Base-by-base conservation (phyloP, 2,888 invertebrate genomes). In the Augiades crinisus region DNA sequence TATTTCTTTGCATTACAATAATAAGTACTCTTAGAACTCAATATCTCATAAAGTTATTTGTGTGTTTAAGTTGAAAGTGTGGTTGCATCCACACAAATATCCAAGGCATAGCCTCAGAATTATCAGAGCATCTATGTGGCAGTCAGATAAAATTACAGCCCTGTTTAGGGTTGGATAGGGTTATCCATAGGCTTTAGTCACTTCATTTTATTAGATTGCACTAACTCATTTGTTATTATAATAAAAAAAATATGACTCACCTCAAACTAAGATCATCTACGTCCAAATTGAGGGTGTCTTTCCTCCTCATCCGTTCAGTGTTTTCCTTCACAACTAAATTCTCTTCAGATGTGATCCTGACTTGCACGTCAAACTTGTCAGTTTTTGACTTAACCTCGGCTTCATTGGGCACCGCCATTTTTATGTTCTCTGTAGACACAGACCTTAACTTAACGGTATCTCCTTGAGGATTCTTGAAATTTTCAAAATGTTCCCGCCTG, bases 181-280 rank as follows among this genome's bases (percentile, higher is more conserved):
- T n/a, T n/a, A n/a, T n/a, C n/a, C n/a, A n/a, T n/a, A n/a, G n/a
- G n/a, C n/a, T n/a, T n/a, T n/a, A n/a, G n/a, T n/a, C n/a, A n/a
- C n/a, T n/a, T n/a, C n/a, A n/a, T n/a, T n/a, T n/a, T n/a, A n/a
- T n/a, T n/a, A n/a, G n/a, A n/a, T n/a, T n/a, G n/a, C n/a, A n/a
- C n/a, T n/a, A n/a, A n/a, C n/a, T n/a, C n/a, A n/a, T n/a, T n/a
- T n/a, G n/a, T n/a, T n/a, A n/a, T n/a, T n/a, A n/a, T n/a, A n/a
- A n/a, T 7, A 12, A 8, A 1, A 13, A 3, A 43, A 1, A 36
- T 8, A 10, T 27, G 2, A 22, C 70, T 71, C 56, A 87, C 81
- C 90, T 86, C 7, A 91, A 68, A 61, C 92, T 92, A 13, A 91
- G 62, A 56, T 91, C 90, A 68, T 92, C 92, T 2, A 87, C 79